Base-by-base conservation (phyloP, 2,888 invertebrate species). In the Boloria euphrosyne region DNA sequence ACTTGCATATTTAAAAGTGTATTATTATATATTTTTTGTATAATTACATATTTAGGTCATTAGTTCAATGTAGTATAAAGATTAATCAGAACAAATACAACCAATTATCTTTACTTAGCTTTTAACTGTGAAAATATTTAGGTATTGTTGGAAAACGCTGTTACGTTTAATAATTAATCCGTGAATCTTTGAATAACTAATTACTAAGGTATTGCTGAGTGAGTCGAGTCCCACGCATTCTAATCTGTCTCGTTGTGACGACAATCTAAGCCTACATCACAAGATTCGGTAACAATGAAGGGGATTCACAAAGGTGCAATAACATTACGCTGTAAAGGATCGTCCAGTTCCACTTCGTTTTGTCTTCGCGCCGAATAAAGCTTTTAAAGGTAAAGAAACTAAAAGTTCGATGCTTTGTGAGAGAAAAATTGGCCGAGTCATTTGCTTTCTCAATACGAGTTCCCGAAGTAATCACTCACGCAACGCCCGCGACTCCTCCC, bases 361-460 rank as follows among this genome's bases (percentile, higher is more conserved):
- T 73, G 73, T 73, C 67, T 69, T 54, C 62, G 47, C 52, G 47
- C 62, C 68, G 63, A 68, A 68, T 65, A 69, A 72, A 70, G 65
- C 69, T 70, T 70, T 73, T 69, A 70, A 66, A 66, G 57, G 65
- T 60, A 72, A 66, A 66, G 65, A 69, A 66, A 64, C 59, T 68
- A 68, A 71, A 69, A 66, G 67, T 65, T 47, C 53, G 62, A 50
- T 54, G 59, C 66, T 72, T 69, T 73, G 69, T 68, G 46, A 44
- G 51, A 59, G 59, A 51, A 62, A 71, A 68, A 70, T 69, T 70
- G 68, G 68, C 63, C 57, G 70, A 67, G 66, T 70, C 68, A 68
- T 70, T 64, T 66, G 69, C 65, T 67, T 66, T 62, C 67, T 62
- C 62, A 63, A 58, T 65, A 62, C 62, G 62, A 55, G 47, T 38